Base-by-base conservation (phyloP, 2,888 invertebrate genomes). In the Erebia aethiops region DNA sequence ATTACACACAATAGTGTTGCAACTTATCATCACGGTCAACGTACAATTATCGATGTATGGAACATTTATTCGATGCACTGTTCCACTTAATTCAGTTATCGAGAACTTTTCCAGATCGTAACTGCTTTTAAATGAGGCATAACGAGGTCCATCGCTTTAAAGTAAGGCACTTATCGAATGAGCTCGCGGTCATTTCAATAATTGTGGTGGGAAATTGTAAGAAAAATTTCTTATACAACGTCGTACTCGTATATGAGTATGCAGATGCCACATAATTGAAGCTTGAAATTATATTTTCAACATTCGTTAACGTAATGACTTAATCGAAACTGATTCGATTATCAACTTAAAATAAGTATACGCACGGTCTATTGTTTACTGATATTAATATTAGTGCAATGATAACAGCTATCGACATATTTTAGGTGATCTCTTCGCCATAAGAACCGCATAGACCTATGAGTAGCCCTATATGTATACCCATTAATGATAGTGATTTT, bases 1-100 rank as follows among this genome's bases (percentile, higher is more conserved):
- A 91, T 91, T 91, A 91, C 85, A 87, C 87, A 90, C 88, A 88
- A 89, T 90, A 87, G 91, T 87, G 86, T 82, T 82, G 87, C 83
- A 84, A 81, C 71, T 88, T 90, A 88, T 88, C 90, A 81, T 81
- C 82, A 78, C 81, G 66, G 82, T 87, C 86, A 86, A 87, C 83
- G 84, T 89, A 79, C 84, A 91, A 91, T 92, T 92, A 91, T 87
- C 84, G 87, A 84, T 84, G 77, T 78, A 79, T 79, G 76, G 74
- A 80, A 79, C 84, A 82, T 84, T 86, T 86, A 88, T 88, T 84
- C 82, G 84, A 85, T 84, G 80, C 81, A 80, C 80, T 80, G 83
- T 76, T 77, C 84, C 82, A 84, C 81, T 83, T 86, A 81, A 84
- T 81, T 72, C 76, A 76, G 79, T 82, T 81, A 82, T 83, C 83